Evolutionary conservation across 1,140 invertebrate genomes (phyloP).

Genomic region (Pentalonia nigronervosa): DNA sequence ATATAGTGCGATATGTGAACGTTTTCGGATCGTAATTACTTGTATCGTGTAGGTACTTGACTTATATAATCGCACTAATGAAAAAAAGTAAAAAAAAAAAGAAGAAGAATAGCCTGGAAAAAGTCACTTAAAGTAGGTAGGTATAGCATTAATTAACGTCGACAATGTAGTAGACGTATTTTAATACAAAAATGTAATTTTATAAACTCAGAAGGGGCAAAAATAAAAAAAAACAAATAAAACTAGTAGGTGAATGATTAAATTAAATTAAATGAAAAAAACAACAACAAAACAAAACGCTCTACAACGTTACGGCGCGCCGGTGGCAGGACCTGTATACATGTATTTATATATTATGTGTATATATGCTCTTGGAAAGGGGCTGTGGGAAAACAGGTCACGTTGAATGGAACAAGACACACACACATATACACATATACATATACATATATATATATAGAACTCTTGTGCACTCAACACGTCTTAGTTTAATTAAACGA

Average conservation of each 20-base stretch:
- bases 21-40: not conserved
- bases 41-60: not conserved
- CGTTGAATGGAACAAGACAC: constrained; percentile 1
- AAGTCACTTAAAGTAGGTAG: not conserved
- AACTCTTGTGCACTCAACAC: constrained; percentile 27
- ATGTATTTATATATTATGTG: not conserved
- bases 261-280: not conserved
- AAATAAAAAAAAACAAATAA: not conserved
- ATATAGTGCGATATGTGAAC: not conserved
- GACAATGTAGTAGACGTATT: not conserved
- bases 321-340: not conserved
- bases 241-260: not conserved
- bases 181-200: not conserved
- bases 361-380: not conserved
- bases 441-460: too few species aligned
- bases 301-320: not conserved
- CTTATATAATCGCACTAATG: not conserved
- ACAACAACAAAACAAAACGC: not conserved
- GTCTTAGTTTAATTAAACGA: constrained; percentile 57
- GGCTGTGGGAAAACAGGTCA: constrained; percentile 40
- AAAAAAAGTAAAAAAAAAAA: not conserved
- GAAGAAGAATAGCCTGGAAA: not conserved
- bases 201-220: not conserved
- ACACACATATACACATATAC: not conserved
- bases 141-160: not conserved